A percentile compares a stretch with the other conserved stretches of the same genome.
These are phyloP conservation scores for Brachyistius frenatus DNA, from an alignment of 2,113 vertebrate species.

Conservation along the genomic window DNA sequence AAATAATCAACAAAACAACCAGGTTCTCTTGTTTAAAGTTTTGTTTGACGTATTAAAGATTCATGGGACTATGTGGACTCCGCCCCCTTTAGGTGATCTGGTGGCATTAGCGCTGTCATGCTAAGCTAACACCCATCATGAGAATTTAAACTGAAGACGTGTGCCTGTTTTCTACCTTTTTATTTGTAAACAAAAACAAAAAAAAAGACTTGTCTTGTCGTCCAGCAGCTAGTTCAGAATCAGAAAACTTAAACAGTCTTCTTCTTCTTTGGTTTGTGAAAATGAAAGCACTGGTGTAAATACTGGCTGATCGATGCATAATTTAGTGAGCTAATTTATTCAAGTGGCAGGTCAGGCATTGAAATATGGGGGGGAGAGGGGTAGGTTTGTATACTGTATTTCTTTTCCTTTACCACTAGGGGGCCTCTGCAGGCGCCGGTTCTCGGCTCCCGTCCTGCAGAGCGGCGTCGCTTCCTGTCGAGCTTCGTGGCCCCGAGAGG, in stretches of 20 bases:
- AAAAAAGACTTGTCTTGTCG: background rate
- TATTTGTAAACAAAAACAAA: too few relatives aligned
- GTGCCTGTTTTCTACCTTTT: too few relatives aligned
- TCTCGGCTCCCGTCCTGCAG: background rate
- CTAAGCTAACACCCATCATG: too few relatives aligned
- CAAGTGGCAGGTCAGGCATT: background rate
- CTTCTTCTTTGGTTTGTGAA: background rate
- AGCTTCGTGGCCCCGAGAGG: background rate
- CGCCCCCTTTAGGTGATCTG: too few relatives aligned
- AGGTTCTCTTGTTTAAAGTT: too few relatives aligned
- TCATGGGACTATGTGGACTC: too few relatives aligned
- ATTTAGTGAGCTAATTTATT: conserved; percentile 68
- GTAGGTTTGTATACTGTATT: conserved; percentile 37
- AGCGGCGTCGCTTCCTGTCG: background rate
- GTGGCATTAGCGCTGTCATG: too few relatives aligned
- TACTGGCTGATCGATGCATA: conserved; percentile 36
- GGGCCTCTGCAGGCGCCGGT: background rate
- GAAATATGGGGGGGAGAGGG: too few relatives aligned
- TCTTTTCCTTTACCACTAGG: conserved; percentile 48
- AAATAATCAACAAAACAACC: too few relatives aligned
- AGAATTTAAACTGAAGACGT: too few relatives aligned
- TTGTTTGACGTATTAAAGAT: too few relatives aligned
- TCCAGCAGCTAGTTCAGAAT: conserved; percentile 24
- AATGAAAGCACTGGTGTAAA: conserved; percentile 74
- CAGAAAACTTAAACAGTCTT: background rate